Conservation (phyloP, 1,140 invertebrate genomes). For the Calephelis nemesis region DNA sequence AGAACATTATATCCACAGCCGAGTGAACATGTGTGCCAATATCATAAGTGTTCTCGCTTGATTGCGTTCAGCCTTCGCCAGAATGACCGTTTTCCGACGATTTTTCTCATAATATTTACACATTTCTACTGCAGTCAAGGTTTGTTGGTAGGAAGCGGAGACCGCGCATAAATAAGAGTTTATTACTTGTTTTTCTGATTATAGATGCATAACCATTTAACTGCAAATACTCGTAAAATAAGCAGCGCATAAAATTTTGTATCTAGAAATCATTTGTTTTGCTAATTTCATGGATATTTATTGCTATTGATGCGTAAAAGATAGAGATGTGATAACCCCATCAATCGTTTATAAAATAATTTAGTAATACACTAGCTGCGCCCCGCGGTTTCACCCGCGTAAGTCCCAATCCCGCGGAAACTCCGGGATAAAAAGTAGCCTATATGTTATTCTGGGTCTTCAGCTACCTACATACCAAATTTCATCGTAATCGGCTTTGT, state of each 20-base stretch:
- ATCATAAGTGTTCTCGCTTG: constrained; percentile 64
- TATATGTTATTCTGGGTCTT: too few species aligned
- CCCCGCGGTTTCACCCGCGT: too few species aligned
- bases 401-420: too few species aligned
- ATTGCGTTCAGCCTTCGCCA: constrained; percentile 66
- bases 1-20: constrained; percentile 48
- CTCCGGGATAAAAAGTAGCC: too few species aligned
- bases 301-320: too few species aligned
- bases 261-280: neutral
- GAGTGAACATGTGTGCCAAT: constrained; percentile 71
- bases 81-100: constrained; percentile 70
- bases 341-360: too few species aligned
- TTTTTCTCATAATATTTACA: constrained; percentile 63
- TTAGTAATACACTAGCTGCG: too few species aligned
- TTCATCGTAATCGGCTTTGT: too few species aligned
- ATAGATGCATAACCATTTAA: neutral
- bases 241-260: neutral
- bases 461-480: too few species aligned
- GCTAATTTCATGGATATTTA: too few species aligned
- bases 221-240: neutral
- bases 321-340: too few species aligned
- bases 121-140: constrained; percentile 66
- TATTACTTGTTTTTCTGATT: constrained; percentile 12
- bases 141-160: constrained; percentile 41
- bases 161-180: constrained; percentile 15